A percentile compares a stretch with the other conserved stretches of the same genome.
These are phyloP conservation scores for Anhinga anhinga DNA, from an alignment of 2,113 vertebrate species.

Conservation along the genomic window DNA sequence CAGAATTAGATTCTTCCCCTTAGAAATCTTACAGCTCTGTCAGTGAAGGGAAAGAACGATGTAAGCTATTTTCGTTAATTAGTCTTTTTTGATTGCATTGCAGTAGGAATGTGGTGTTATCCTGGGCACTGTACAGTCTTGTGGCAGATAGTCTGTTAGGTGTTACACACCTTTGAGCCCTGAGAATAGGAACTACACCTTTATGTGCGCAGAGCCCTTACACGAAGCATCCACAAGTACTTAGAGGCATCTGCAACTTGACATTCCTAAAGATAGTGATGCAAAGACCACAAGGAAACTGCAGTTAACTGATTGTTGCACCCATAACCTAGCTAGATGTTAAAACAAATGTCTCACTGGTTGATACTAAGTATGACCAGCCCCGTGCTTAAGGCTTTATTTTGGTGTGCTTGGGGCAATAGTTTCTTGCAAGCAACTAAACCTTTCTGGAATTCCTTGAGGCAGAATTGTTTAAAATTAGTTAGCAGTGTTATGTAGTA, in stretches of 20 bases:
- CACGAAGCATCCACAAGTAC: background rate
- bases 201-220: background rate
- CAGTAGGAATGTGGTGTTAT: background rate
- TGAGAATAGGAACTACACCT: background rate
- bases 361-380: background rate
- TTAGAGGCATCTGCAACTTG: background rate
- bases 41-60: no score
- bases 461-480: background rate
- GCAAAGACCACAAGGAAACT: background rate
- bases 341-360: background rate
- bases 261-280: background rate
- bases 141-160: background rate
- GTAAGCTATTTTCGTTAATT: background rate
- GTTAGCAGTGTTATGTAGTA: background rate
- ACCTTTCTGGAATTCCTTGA: background rate
- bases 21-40: background rate
- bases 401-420: background rate
- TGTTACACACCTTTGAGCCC: background rate
- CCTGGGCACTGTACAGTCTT: background rate
- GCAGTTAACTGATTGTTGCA: accelerated
- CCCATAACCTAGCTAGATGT: accelerated
- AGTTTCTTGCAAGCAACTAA: background rate
- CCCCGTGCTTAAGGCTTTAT: background rate
- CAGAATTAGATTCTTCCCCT: background rate
- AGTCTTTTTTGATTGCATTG: background rate